Base-by-base conservation (phyloP, 2,888 invertebrate species). In the Nasonovia ribisnigri region DNA sequence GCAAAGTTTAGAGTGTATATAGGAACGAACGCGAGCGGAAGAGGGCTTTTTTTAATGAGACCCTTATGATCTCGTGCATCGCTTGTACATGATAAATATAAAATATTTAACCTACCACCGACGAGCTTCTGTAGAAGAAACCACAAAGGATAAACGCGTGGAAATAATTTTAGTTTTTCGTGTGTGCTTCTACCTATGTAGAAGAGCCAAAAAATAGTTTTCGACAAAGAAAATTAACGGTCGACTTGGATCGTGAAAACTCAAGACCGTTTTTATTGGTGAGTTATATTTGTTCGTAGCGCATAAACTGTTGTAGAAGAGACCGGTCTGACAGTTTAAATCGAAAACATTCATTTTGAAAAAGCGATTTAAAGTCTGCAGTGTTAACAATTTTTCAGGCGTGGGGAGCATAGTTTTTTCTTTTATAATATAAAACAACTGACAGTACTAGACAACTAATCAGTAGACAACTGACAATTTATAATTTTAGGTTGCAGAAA, bases 291-390 rank as follows among this genome's bases (percentile, higher is more conserved):
- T 77, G 77, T 36, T 36, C 77, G 20, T 77, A 8, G 77, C 77
- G 43, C 46, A 84, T 13, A 54, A 51, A 57, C 13, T 36, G 36
- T 77, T 46, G 48, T 26, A 91, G 36, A 24, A 26, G n/a, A 42
- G 48, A 91, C 20, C 90, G 60, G 46, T 93, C 60, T 46, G 36
- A 77, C 42, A 84, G 60, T 88, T 88, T 92, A 51, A 84, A 88
- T 48, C 67, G 36, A 77, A 77, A 77, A 36, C 8, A 77, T 77
- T 77, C 36, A 3, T 77, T 77, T 77, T 77, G 77, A 77, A 77
- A 77, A 77, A 77, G 77, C 8, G 36, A 36, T 77, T 77, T 20
- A 36, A 36, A 36, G 36, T 6, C 36, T 20, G 6, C 36, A 36
- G 36, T 36, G 36, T 77, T 20, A 20, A 20, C 77, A 20, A 36